Evolutionary conservation across 2,113 vertebrate species (phyloP).

Genomic region (Oreochromis spilurus): DNA sequence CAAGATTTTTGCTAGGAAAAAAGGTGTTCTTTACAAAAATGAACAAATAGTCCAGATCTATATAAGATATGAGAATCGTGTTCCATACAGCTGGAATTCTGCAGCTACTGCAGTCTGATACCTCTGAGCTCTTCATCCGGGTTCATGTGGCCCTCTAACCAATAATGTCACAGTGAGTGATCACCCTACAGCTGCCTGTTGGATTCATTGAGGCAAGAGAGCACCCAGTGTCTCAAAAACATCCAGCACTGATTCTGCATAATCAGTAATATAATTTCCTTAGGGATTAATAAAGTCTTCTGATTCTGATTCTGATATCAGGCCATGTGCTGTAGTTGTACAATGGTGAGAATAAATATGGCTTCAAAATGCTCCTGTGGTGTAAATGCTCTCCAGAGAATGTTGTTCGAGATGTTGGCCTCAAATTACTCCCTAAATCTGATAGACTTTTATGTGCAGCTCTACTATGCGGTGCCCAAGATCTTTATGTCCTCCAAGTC

Average conservation of each 20-base stretch:
- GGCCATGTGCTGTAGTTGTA: not conserved
- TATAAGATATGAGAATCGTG: not conserved
- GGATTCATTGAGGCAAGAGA: slow-evolving; percentile 12
- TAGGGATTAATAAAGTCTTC: not conserved
- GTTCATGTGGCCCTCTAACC: slow-evolving; percentile 26
- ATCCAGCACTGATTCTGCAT: not conserved
- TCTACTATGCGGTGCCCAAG: not conserved
- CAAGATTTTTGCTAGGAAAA: not conserved
- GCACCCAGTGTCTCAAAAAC: not conserved
- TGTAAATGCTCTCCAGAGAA: not conserved
- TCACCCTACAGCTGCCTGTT: slow-evolving; percentile 17
- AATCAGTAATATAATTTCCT: not conserved
- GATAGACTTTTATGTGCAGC: not conserved
- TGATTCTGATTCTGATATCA: not conserved
- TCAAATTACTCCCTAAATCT: not conserved
- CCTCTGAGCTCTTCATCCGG: not conserved
- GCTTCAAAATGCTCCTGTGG: not conserved
- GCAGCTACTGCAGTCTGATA: slow-evolving; percentile 18
- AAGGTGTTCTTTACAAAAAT: not conserved
- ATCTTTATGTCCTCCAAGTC: slow-evolving; percentile 52
- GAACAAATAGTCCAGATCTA: not conserved
- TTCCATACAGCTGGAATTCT: slow-evolving; percentile 9
- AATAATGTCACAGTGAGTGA: slow-evolving; percentile 23
- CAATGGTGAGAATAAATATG: not conserved
- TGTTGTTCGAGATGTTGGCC: not conserved